These are phyloP conservation scores for Riparia riparia DNA, from an alignment of 2,113 vertebrate genomes.

Conservation along the genomic window DNA sequence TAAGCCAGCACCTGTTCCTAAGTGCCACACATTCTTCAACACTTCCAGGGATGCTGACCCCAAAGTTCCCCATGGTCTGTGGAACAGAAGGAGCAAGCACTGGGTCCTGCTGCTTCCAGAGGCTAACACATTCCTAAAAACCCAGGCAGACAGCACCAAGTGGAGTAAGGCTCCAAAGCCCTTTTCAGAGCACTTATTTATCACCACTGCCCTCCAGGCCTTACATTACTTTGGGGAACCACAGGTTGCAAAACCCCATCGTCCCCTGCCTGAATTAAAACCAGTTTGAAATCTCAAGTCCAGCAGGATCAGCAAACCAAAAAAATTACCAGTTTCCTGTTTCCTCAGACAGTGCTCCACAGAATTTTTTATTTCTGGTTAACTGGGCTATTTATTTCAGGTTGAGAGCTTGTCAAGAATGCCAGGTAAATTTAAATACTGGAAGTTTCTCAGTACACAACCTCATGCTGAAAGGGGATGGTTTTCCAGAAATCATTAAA, in stretches of 20 bases:
- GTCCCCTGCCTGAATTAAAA: not conserved
- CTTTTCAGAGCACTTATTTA: not conserved
- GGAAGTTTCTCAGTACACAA: not conserved
- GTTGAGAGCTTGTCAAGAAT: not conserved
- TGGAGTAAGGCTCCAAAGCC: not conserved
- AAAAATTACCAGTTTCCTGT: not conserved
- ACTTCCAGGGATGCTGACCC: not conserved
- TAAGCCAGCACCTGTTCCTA: rapidly evolving
- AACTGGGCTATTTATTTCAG: not conserved
- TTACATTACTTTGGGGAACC: not conserved
- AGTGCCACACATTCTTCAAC: not conserved
- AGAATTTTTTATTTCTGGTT: not conserved
- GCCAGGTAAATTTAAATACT: not conserved
- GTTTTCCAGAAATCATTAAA: not conserved
- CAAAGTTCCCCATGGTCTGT: not conserved
- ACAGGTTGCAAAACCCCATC: not conserved
- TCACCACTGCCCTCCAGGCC: not conserved
- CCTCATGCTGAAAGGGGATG: not conserved
- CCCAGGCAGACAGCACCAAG: not conserved
- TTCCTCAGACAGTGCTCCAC: rapidly evolving
- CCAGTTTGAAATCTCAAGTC: not conserved
- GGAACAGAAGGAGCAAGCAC: not conserved
- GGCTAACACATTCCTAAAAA: not conserved
- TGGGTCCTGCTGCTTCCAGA: not conserved
- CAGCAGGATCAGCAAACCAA: not conserved